Evolutionary conservation across 1,140 invertebrate genomes (phyloP).

Genomic region (Anastrepha obliqua): DNA sequence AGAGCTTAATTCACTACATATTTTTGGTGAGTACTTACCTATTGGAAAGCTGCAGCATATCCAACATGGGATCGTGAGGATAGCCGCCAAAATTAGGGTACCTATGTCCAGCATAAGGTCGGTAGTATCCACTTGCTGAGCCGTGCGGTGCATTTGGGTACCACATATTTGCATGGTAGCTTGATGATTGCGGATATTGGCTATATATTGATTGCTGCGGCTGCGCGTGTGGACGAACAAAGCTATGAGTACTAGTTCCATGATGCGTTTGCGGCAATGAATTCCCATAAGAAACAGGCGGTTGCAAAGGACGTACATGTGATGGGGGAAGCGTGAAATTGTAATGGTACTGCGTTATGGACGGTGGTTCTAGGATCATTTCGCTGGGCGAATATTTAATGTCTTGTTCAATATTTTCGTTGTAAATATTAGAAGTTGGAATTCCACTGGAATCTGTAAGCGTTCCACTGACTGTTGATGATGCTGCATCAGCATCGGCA

Average conservation of each 20-base stretch:
- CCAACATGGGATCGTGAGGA: constrained; percentile 71
- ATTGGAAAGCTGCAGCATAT: constrained; percentile 72
- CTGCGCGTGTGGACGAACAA: neutral
- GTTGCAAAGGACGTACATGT: constrained; percentile 11
- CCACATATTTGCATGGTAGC: constrained; percentile 71
- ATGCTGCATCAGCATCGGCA: neutral
- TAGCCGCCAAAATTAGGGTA: constrained; percentile 59
- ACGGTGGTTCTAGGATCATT: constrained; percentile 21
- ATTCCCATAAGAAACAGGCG: neutral
- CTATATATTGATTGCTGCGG: constrained; percentile 37
- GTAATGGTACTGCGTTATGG: constrained; percentile 11
- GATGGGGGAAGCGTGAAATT: constrained; percentile 28
- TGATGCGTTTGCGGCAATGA: neutral
- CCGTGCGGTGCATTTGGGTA: constrained; percentile 70
- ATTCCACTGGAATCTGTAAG: neutral
- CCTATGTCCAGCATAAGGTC: constrained; percentile 39
- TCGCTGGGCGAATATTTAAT: constrained; percentile 52
- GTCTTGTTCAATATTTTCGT: constrained; percentile 25
- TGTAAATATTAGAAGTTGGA: neutral
- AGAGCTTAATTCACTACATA: too few species aligned
- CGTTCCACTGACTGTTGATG: neutral
- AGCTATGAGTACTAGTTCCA: neutral
- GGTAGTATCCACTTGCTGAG: constrained; percentile 10
- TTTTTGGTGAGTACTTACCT: constrained; percentile 63
- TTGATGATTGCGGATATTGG: constrained; percentile 50